Conservation (phyloP, 2,113 vertebrate genomes). For the Mus spicilegus region DNA sequence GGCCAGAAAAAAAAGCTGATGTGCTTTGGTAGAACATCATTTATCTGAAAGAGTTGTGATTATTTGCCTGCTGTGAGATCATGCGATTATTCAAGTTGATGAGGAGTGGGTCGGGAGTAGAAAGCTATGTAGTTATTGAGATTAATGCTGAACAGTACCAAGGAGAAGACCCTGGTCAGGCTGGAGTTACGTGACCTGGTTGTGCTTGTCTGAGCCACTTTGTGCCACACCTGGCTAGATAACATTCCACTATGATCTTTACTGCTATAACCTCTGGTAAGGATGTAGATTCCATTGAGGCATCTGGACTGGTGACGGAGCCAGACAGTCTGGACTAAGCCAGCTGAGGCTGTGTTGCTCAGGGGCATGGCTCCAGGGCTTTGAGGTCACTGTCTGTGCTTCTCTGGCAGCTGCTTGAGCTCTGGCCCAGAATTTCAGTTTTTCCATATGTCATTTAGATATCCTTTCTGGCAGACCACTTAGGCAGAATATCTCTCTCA, state of each 20-base stretch:
- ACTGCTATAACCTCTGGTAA: conserved; percentile 94
- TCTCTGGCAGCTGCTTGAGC: conserved; percentile 97
- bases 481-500: conserved; percentile 98
- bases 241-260: conserved; percentile 92
- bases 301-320: conserved; percentile 99
- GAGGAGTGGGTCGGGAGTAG: conserved; percentile 91
- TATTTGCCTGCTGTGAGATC: conserved; percentile 93
- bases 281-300: conserved; percentile 98
- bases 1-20: conserved; percentile 83
- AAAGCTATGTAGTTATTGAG: conserved; percentile 86
- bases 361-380: conserved; percentile 95
- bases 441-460: conserved; percentile 80
- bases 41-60: conserved; percentile 94
- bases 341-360: conserved; percentile 98
- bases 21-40: conserved; percentile 96
- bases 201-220: conserved; percentile 90
- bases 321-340: conserved; percentile 92
- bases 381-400: conserved; percentile 98
- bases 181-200: conserved; percentile 88
- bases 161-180: conserved; percentile 89
- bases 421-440: conserved; percentile 89
- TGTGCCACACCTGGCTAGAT: conserved; percentile 93
- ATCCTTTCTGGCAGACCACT: conserved; percentile 82
- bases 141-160: conserved; percentile 89
- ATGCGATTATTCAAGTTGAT: conserved; percentile 93